Evolutionary conservation across 2,797 vertebrate species (phyloP).

Genomic region (Chloroceryle amazona): DNA sequence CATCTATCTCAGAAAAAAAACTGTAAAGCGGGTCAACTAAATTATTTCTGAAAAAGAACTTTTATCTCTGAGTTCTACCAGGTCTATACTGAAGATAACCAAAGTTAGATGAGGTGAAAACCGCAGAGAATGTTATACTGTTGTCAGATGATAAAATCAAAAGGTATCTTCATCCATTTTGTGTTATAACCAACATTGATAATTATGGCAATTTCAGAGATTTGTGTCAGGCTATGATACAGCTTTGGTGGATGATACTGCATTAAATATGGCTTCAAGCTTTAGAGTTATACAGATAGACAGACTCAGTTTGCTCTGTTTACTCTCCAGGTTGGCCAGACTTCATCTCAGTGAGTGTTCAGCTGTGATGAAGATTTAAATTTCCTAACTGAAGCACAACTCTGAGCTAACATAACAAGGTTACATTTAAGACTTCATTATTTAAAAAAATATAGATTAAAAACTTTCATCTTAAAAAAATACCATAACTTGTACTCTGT

Average conservation of each 20-base stretch:
- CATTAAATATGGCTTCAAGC: background rate
- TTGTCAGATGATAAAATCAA: background rate
- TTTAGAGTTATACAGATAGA: background rate
- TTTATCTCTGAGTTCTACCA: background rate
- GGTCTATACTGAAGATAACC: background rate
- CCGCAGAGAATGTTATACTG: rapidly evolving
- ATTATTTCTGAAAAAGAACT: background rate
- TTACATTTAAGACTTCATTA: background rate
- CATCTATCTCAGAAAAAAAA: background rate
- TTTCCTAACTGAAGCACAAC: background rate
- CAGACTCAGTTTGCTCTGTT: background rate
- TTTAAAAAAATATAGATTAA: background rate
- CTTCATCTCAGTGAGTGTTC: background rate
- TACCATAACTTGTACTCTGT: background rate
- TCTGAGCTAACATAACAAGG: background rate
- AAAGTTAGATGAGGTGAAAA: background rate
- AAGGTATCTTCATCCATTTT: background rate
- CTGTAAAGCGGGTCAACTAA: background rate
- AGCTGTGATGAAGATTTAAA: background rate
- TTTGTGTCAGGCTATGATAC: background rate
- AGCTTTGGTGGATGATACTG: background rate
- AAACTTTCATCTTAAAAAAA: background rate
- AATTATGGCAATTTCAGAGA: background rate
- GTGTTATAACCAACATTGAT: background rate
- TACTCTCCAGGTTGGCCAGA: background rate